Evolutionary conservation across 2,797 vertebrate species (phyloP), one percentile per base, ranked within the genome.

Genomic region (Acanthornis magna): DNA sequence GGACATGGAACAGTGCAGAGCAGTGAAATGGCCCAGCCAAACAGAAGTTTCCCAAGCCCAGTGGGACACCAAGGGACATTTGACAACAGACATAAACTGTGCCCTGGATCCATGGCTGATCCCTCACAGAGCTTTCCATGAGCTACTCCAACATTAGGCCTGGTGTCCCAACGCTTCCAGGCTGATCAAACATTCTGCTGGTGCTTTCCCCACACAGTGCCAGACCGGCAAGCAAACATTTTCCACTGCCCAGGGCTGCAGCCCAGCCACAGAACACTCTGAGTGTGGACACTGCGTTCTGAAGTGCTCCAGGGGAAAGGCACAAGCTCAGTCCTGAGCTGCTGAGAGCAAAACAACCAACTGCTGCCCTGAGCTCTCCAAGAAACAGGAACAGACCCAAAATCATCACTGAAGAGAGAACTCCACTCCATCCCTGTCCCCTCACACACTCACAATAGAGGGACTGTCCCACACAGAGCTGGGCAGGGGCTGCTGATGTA

Each of bases 211-310:
- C 50, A 65, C 2, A 19, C 53, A 16, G 8, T n/a, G 66, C 43
- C 72, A 71, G n/a, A 30, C 53, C 15, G 48, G 30, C 38, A 53
- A 53, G 48, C 34, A 67, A 50, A 67, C n/a, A 13, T 1, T 17
- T 51, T 23, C 38, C 91, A 16, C 40, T 45, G 19, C 18, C 16
- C 75, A 75, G 54, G 58, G 75, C 66, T 42, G 32, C 2, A 40
- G 60, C 73, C 48, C 0, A 5, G 85, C 18, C 57, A 53, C 17
- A 53, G 75, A 57, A 57, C 3, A 2, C 23, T 11, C 79, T 43
- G 32, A 3, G 25, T 9, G 34, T 0, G 0, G 43, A 38, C 1
- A 4, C 0, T 1, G 5, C 3, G 32, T 34, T 66, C 79, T 50
- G n/a, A 48, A 65, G 29, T 2, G 12, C 73, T 15, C 3, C 11